These are phyloP conservation scores for Phasianus colchicus DNA, from an alignment of 2,113 vertebrate genomes.

Conservation along the genomic window DNA sequence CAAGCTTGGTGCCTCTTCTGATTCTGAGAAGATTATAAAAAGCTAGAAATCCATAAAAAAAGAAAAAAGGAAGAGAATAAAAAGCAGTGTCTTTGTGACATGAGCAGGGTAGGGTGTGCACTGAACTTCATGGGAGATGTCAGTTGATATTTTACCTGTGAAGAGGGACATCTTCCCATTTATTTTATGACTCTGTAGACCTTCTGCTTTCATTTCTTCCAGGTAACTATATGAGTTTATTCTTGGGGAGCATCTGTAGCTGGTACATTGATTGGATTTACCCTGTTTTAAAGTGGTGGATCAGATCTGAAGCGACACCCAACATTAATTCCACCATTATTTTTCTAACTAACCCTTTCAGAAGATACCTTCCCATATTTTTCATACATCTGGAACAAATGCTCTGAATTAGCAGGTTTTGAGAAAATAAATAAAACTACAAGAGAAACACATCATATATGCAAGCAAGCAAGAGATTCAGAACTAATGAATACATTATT, in stretches of 20 bases:
- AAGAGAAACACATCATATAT: background rate
- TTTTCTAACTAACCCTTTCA: background rate
- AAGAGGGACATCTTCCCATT: background rate
- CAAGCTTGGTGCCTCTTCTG: background rate
- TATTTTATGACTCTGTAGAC: background rate
- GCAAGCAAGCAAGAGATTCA: background rate
- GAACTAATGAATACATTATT: background rate
- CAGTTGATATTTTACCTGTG: background rate
- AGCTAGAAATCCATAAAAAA: background rate
- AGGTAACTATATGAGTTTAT: background rate
- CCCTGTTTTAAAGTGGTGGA: background rate
- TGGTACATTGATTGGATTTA: background rate
- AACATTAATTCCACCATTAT: background rate
- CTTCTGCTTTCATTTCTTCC: background rate
- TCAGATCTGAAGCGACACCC: background rate
- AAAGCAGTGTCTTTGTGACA: background rate
- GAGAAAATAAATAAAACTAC: background rate
- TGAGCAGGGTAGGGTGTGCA: background rate
- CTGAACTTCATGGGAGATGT: background rate
- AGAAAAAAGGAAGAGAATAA: background rate
- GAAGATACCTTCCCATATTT: background rate
- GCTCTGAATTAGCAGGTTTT: background rate
- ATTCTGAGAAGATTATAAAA: background rate
- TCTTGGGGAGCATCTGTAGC: background rate
- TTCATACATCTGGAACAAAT: slow-evolving; percentile 12